Base-by-base conservation (phyloP, 1,140 invertebrate genomes). In the Temnothorax curvispinosus region DNA sequence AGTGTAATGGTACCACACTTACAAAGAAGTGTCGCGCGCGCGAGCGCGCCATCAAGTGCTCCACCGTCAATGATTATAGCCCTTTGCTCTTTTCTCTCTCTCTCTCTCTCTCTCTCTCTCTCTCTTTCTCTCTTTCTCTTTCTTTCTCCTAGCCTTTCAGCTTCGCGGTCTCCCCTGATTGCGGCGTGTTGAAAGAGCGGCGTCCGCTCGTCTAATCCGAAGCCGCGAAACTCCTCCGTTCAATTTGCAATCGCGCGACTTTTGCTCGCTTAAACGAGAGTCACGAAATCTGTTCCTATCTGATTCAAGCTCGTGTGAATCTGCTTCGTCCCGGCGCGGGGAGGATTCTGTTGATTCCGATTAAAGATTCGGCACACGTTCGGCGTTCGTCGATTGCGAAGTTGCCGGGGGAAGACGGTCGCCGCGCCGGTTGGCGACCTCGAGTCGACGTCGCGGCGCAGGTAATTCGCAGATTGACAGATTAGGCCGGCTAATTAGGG, bases 401-500 rank as follows among this genome's bases (percentile, higher is more conserved):
- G 44, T 47, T 85, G n/a, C 13, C 21, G 3, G 35, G 50, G 38
- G 21, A 27, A 54, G 60, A 89, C 54, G 69, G 85, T 52, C 52
- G 87, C 27, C 69, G 84, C 27, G 87, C 32, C 69, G 84, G 75
- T 72, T 72, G 76, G 64, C 21, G 72, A 38, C 47, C 76, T 88
- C 84, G 87, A 54, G 71, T 80, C 27, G 18, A 76, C 74, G 82
- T 89, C 75, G 62, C 82, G 60, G 88, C 32, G 54, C 86, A 74
- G 85, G 67, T 75, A 82, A 87, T 74, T 47, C 87, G 54, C 32
- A 84, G 87, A 91, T 90, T 80, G 78, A 85, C 80, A 13, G 85
- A 90, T 92, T 91, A 91, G 76, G 69, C n/a, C 64, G 35, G 41
- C 81, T 93, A 92, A 93, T 92, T 92, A 93, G 38, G 60, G 78